Percentiles rank a stretch among this genome's conserved stretches.
phyloP scores from a whole-genome alignment of 2,113 vertebrate species.

The Corythornis madagascariensis region DNA sequence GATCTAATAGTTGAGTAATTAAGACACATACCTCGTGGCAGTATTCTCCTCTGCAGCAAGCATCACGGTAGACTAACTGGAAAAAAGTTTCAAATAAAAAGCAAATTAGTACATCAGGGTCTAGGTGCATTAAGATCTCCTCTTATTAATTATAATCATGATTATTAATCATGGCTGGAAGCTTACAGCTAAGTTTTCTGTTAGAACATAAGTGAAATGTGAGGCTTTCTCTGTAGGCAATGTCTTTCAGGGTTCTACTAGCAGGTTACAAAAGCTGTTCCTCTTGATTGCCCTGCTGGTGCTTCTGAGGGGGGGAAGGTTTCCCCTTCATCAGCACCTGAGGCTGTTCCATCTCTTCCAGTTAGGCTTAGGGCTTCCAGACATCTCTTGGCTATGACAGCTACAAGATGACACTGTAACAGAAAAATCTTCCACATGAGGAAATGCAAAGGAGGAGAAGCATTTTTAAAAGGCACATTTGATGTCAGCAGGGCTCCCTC shows the following conservation, averaged over 20 bases:
- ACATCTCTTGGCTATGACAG: neutral
- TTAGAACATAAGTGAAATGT: neutral
- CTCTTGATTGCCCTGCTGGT: neutral
- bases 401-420: neutral
- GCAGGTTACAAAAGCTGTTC: neutral
- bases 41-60: neutral
- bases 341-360: neutral
- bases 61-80: neutral
- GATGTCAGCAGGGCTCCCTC: neutral
- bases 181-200: neutral
- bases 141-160: neutral
- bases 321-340: neutral
- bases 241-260: neutral
- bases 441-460: neutral
- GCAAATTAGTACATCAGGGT: neutral
- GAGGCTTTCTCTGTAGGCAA: neutral
- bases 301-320: neutral
- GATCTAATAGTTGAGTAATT: neutral
- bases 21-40: neutral
- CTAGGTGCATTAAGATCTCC: neutral
- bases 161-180: neutral
- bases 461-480: neutral
- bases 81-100: slow-evolving; percentile 2
- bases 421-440: neutral
- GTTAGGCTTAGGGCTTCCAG: neutral